Base-by-base conservation (phyloP, 2,113 vertebrate genomes). In the Dolichotis patagonum region DNA sequence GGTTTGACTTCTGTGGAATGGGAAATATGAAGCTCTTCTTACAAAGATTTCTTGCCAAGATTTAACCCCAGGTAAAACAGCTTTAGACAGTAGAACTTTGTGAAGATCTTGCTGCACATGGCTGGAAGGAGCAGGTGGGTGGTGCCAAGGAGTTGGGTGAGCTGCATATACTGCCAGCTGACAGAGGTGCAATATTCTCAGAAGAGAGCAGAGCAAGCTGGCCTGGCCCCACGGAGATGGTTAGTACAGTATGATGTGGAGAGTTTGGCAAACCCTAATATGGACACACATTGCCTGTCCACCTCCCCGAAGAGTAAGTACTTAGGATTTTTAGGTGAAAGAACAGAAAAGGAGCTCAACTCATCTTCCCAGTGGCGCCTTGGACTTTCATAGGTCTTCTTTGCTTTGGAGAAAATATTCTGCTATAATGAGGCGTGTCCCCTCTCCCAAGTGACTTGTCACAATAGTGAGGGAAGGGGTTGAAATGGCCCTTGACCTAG, bases 401-500 rank as follows among this genome's bases (percentile, higher is more conserved):
- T 62, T 85, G 26, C 75, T 95, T 82, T 43, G 58, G 73, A 92
- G 71, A 63, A 93, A 28, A 85, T 30, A 82, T 41, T 82, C 43
- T 90, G 9, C 46, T 17, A 0, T 41, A n/a, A 49, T 41, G 80
- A 95, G 69, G 22, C 49, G 52, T 85, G 52, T 77, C 89, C 49
- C 7, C 43, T 85, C 49, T 6, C 43, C 63, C 58, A 67, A 26
- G 28, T 91, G 89, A 94, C 43, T 77, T 91, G 67, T 71, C 71
- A 6, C 9, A 52, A 60, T 71, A 46, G 20, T 75, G 58, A 19
- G 6, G 43, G 1, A 43, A 5, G 5, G 2, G 26, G 11, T 49
- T 71, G 81, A 67, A 88, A n/a, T 63, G 58, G 58, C 56, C 46
- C n/a, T 2, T 80, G 67, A 35, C 73, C 62, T 71, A 63, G n/a